phyloP scores from a whole-genome alignment of 2,113 vertebrate species.

The Gorilla gorilla region DNA sequence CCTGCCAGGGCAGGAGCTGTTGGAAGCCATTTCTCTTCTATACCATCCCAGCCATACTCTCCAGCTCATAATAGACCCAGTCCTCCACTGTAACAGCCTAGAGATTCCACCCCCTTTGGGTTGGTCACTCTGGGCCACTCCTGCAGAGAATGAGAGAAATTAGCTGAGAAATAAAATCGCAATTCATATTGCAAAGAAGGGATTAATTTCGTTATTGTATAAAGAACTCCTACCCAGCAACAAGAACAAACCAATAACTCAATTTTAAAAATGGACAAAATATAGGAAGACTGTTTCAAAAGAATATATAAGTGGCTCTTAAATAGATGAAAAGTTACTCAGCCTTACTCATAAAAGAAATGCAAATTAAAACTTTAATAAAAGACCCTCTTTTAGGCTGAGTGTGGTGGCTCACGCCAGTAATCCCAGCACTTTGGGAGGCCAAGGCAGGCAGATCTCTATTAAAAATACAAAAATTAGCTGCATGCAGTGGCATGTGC shows the following conservation, averaged over 20 bases:
- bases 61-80: not conserved
- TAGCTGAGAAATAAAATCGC: not conserved
- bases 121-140: not conserved
- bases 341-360: constrained; percentile 43
- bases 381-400: not conserved
- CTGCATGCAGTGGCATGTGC: too few relatives aligned
- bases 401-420: too few relatives aligned
- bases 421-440: too few relatives aligned
- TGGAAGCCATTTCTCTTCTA: not conserved
- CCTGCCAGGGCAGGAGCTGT: not conserved
- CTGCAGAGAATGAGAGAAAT: not conserved
- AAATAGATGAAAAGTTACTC: constrained; percentile 21
- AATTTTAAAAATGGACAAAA: not conserved
- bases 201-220: not conserved
- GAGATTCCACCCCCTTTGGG: not conserved
- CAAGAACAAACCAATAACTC: not conserved
- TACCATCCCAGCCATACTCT: not conserved
- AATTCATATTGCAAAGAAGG: not conserved
- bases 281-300: not conserved
- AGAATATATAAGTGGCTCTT: constrained; percentile 26
- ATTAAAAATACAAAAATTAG: too few relatives aligned
- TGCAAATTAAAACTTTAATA: constrained; percentile 58
- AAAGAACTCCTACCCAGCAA: not conserved
- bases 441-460: too few relatives aligned
- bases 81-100: fast-evolving